phyloP scores from a whole-genome alignment of 1,140 invertebrate genomes.

The Trichonephila clavipes region DNA sequence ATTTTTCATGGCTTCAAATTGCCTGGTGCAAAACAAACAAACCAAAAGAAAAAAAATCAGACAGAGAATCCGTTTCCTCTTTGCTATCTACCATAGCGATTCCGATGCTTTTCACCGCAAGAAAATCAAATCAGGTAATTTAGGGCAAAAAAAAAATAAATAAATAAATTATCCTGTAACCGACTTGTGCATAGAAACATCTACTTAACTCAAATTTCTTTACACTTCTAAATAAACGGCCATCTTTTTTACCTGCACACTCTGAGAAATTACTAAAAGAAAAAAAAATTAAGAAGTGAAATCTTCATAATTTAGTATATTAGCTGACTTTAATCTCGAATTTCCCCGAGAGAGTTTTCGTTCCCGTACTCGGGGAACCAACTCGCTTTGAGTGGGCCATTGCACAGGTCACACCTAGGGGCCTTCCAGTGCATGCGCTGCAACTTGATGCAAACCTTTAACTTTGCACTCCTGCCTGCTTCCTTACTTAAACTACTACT shows the following conservation, averaged over 20 bases:
- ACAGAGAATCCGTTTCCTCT: constrained; percentile 58
- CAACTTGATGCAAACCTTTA: constrained; percentile 74
- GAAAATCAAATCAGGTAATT: constrained; percentile 46
- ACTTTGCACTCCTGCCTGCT: constrained; percentile 76
- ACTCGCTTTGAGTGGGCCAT: constrained; percentile 70
- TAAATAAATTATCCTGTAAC: neutral
- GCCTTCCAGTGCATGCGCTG: constrained; percentile 75
- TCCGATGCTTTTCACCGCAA: constrained; percentile 52
- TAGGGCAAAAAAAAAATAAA: neutral
- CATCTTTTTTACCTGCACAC: constrained; percentile 74
- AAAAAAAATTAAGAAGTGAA: constrained; percentile 60
- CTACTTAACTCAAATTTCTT: constrained; percentile 58
- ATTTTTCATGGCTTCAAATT: constrained; percentile 71
- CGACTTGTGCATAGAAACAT: neutral
- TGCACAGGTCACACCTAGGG: constrained; percentile 74
- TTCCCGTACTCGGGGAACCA: constrained; percentile 61
- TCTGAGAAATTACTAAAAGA: constrained; percentile 63
- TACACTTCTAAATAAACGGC: constrained; percentile 70
- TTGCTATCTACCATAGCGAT: constrained; percentile 57
- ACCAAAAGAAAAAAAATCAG: constrained; percentile 8
- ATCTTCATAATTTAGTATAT: constrained; percentile 70
- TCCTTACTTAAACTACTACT: constrained; percentile 72
- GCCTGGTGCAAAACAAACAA: constrained; percentile 63
- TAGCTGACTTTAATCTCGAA: constrained; percentile 70
- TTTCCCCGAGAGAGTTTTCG: constrained; percentile 44